A percentile compares a stretch with the other conserved stretches of the same genome.
These are phyloP conservation scores for Manacus vitellinus DNA, from an alignment of 2,113 vertebrate species.

Conservation along the genomic window DNA sequence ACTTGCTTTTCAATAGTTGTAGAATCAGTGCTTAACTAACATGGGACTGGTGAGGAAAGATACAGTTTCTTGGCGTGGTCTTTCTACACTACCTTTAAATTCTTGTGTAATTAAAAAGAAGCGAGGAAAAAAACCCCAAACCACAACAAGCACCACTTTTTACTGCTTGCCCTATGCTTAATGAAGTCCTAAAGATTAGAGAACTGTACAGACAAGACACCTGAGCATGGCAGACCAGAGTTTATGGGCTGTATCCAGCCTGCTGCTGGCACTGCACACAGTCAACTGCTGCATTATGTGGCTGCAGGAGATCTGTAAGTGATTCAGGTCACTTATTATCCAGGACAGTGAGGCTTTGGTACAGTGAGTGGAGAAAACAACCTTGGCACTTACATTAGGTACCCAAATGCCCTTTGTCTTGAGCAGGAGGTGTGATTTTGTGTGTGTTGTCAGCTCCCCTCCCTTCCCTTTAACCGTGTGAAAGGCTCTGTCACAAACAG, in stretches of 20 bases:
- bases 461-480: not conserved
- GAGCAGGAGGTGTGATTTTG: not conserved
- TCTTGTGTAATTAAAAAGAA: conserved; percentile 42
- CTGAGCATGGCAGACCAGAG: not conserved
- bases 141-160: conserved; percentile 22
- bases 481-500: not conserved
- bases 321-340: not conserved
- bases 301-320: not conserved
- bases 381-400: not conserved
- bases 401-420: not conserved
- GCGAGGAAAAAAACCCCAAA: not conserved
- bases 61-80: not conserved
- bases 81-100: not conserved
- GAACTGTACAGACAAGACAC: conserved; percentile 8
- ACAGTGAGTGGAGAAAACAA: not conserved
- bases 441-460: not conserved
- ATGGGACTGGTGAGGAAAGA: not conserved
- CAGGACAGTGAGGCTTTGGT: not conserved
- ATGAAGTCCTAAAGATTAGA: not conserved
- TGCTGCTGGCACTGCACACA: not conserved
- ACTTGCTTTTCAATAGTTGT: not conserved
- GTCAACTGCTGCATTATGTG: not conserved
- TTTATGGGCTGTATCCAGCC: not conserved
- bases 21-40: not conserved
- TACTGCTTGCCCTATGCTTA: not conserved